These are phyloP conservation scores for Leuciscus idus DNA, from an alignment of 2,113 vertebrate species.

Conservation along the genomic window DNA sequence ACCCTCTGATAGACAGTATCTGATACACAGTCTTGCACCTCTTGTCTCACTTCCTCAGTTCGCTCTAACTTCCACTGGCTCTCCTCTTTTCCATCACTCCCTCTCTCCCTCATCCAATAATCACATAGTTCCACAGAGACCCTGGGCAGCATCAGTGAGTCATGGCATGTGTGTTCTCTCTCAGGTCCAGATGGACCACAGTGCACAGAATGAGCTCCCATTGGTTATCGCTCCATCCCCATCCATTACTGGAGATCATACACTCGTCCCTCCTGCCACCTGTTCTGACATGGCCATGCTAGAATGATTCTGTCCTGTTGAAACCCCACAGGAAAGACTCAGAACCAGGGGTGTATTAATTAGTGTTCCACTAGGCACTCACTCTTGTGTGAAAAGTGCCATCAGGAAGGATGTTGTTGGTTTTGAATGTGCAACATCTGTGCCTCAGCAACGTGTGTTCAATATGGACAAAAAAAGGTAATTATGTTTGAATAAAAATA, in stretches of 20 bases:
- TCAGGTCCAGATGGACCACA: constrained; percentile 52
- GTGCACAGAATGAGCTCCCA: constrained; percentile 23
- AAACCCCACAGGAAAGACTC: constrained; percentile 35
- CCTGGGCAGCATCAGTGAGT: constrained; percentile 51
- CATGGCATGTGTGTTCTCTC: constrained; percentile 53
- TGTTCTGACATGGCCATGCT: constrained; percentile 53
- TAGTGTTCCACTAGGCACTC: constrained; percentile 47
- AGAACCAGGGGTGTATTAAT: constrained; percentile 51
- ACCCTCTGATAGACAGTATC: constrained; percentile 17
- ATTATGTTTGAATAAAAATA: constrained; percentile 31
- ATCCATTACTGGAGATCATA: constrained; percentile 59
- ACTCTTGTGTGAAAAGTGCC: constrained; percentile 52
- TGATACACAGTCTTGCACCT: constrained; percentile 31
- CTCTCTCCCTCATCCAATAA: constrained; percentile 52
- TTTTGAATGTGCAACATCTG: constrained; percentile 46
- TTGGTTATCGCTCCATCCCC: constrained; percentile 49
- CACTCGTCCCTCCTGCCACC: constrained; percentile 50
- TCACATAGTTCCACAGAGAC: constrained; percentile 46
- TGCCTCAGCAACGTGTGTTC: constrained; percentile 24
- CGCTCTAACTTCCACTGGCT: constrained; percentile 10
- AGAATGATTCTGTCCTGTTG: constrained; percentile 42
- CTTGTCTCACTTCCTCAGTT: constrained; percentile 24
- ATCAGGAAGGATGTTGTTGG: constrained; percentile 40
- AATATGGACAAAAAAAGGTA: background rate
- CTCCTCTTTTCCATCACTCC: constrained; percentile 30